Base-by-base conservation (phyloP, 2,113 vertebrate genomes). In the Sander vitreus region DNA sequence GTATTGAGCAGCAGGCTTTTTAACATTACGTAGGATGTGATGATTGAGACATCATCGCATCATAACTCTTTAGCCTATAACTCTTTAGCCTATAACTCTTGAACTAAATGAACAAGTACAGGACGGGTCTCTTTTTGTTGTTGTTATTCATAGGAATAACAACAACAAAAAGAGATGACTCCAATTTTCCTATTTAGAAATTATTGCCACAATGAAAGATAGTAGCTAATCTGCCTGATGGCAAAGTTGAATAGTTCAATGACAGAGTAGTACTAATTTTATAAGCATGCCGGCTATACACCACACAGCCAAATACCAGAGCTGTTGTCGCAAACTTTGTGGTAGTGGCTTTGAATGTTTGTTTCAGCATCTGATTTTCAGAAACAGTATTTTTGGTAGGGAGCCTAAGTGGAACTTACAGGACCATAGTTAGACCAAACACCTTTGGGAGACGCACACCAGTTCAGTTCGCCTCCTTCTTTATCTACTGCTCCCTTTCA, bases 401-500 rank as follows among this genome's bases (percentile, higher is more conserved):
- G 10, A 62, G 65, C 76, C 71, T 36, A 39, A 25, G 51, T 64
- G 67, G 62, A 73, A 78, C 59, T 72, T 78, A 54, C 47, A 72
- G 80, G 51, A 73, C 25, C 72, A 16, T 43, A 70, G 76, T 77
- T 84, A 68, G 83, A 90, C 75, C 62, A 72, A 88, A 80, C 82
- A 87, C 90, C 88, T 81, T 57, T 77, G 91, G 87, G 92, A 94
- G 57, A 77, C 0, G 19, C 78, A 85, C 62, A 80, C 86, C 71
- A 55, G 84, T 86, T 91, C 80, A 54, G 71, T 72, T 89, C 89
- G 87, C 84, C 82, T 79, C 85, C 78, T 85, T 89, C 84, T 92
- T 89, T 85, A 89, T 90, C 89, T 76, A 15, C 73, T 69, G 72
- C 80, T 88, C 51, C 14, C 77, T 88, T 86, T 88, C 77, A 51